Evolutionary conservation across 2,888 invertebrate species (phyloP), one percentile per base, ranked within the genome.

Genomic region (Athripsodes cinereus): DNA sequence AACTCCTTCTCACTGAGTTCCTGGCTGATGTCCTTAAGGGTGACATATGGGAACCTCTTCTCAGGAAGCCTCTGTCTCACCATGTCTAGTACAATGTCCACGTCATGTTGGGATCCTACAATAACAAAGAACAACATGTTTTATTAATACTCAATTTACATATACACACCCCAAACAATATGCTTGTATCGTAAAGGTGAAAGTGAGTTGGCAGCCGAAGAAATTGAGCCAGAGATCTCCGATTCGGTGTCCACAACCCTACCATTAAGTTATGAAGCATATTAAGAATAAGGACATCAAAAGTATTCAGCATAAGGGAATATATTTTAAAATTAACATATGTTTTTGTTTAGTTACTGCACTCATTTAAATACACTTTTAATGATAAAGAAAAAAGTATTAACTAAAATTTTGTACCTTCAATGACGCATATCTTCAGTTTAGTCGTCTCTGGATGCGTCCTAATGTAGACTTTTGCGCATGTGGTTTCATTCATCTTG

Each of bases 41-140:
- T 88, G 60, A 96, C 80, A 64, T 86, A 83, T 0, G 93, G 90
- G 74, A 87, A 93, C 66, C 84, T 83, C 67, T 88, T 87, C 65
- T 82, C 74, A 5, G 96, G 95, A 71, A 96, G 91, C 72, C 88
- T 88, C 65, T 88, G 84, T 66, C 91, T 83, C 65, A 97, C 92
- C 79, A 93, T 82, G 66, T 84, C 84, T 72, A 96, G 75, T 34
- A 96, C 95, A 64, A 83, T 81, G 66, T 88, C 87, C 65, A 96
- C 90, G 70, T 90, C 89, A 65, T 75, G 79, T 66, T 87, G 84
- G 50, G 85, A 82, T 66, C 92, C 91, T 86, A 68, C 22, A 69
- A 68, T 53, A 34, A 52, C 11, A 21, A 21, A n/a, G n/a, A n/a
- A n/a, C n/a, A 10, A 13, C 8, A 34, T 34, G 8, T 11, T 34